A percentile compares a stretch with the other conserved stretches of the same genome.
Conservation (phyloP, 2,797 vertebrate species). For the Sternotherus odoratus region DNA sequence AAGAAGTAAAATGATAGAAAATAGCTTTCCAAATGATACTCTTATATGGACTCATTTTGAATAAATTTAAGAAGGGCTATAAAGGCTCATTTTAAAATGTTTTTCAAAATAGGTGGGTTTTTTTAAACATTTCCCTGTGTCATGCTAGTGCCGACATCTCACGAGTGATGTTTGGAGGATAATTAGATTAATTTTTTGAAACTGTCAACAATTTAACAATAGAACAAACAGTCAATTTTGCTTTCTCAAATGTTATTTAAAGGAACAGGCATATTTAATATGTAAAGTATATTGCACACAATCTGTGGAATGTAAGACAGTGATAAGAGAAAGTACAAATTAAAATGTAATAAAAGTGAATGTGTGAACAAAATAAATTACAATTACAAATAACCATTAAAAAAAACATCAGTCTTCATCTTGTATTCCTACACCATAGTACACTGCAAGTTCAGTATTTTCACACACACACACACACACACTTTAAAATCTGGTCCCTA, state of each 20-base stretch:
- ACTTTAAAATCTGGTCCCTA: neutral
- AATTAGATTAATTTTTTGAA: slow-evolving; percentile 9
- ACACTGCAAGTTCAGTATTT: neutral
- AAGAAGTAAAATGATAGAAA: slow-evolving; percentile 34
- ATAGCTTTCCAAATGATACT: slow-evolving; percentile 14
- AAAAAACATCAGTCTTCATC: rapidly evolving
- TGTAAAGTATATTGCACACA: neutral
- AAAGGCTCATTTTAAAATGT: slow-evolving; percentile 15
- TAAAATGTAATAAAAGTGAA: neutral
- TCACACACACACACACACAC: no score
- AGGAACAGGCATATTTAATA: neutral
- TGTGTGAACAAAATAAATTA: neutral
- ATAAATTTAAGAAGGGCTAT: neutral
- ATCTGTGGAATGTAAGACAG: neutral
- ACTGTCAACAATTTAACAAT: neutral
- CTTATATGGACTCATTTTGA: slow-evolving; percentile 35
- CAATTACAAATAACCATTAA: neutral
- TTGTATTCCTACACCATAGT: neutral
- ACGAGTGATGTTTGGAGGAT: neutral
- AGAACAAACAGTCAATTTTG: neutral
- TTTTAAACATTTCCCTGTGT: neutral
- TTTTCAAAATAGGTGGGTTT: neutral
- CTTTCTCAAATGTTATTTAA: neutral
- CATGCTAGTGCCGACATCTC: neutral
- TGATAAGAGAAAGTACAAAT: neutral